phyloP scores from a whole-genome alignment of 1,140 invertebrate genomes.

The Pseudomyrmex dendroicus region DNA sequence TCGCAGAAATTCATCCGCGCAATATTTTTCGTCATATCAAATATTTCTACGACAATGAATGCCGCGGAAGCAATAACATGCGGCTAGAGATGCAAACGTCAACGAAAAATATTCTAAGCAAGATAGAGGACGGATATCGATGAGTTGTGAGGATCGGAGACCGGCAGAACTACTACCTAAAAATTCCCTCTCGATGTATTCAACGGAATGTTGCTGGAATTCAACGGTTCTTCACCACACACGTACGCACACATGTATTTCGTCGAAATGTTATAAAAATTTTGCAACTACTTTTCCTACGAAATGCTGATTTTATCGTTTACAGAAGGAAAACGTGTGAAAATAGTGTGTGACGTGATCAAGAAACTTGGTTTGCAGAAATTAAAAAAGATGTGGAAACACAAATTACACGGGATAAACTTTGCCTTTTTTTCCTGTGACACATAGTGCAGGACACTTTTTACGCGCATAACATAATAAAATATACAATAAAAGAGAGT shows the following conservation, averaged over 20 bases:
- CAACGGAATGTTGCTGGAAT: constrained; percentile 42
- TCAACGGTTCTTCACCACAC: constrained; percentile 29
- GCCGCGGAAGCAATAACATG: constrained; percentile 50
- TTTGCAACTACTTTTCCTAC: constrained; percentile 38
- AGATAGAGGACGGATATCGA: constrained; percentile 54
- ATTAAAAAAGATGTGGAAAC: background rate
- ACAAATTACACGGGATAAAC: too few relatives aligned
- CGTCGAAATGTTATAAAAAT: constrained; percentile 42
- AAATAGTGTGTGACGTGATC: background rate
- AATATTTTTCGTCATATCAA: constrained; percentile 50
- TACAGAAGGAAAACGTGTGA: background rate
- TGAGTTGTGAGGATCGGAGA: constrained; percentile 39
- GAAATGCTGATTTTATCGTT: background rate
- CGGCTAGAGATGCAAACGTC: constrained; percentile 45
- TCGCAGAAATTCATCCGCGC: constrained; percentile 7
- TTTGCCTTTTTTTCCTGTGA: too few relatives aligned
- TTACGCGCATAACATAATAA: background rate
- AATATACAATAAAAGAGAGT: background rate
- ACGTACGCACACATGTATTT: background rate
- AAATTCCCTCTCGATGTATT: constrained; percentile 45
- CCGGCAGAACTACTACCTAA: constrained; percentile 43
- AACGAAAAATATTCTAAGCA: constrained; percentile 60
- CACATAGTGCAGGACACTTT: background rate
- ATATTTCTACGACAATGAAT: constrained; percentile 53
- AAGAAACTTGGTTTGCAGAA: background rate